Conservation (phyloP, 2,113 vertebrate species). For the Saguinus midas region DNA sequence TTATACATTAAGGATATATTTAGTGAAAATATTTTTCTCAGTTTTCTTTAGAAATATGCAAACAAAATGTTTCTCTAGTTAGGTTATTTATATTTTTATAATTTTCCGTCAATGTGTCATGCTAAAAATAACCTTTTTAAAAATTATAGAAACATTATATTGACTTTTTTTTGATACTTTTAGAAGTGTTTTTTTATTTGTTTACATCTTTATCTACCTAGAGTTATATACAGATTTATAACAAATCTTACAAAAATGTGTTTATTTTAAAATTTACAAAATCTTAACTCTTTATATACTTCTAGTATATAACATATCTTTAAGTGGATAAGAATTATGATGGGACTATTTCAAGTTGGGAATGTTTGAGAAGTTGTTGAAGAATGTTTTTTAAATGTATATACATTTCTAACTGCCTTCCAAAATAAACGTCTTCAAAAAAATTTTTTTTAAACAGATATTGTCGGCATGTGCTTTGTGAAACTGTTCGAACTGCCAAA, state of each 20-base stretch:
- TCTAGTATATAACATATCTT: neutral
- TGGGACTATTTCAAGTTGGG: neutral
- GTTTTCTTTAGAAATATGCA: neutral
- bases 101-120: neutral
- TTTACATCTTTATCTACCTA: neutral
- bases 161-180: conserved; percentile 35
- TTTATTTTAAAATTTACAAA: neutral
- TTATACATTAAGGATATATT: neutral
- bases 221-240: neutral
- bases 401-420: neutral
- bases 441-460: conserved; percentile 85
- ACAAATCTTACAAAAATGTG: too few relatives aligned
- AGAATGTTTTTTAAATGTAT: neutral
- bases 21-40: neutral
- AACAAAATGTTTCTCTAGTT: neutral
- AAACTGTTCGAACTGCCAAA: conserved; percentile 94
- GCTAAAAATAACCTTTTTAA: neutral
- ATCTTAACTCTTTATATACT: neutral
- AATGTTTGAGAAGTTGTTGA: conserved; percentile 31
- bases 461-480: conserved; percentile 93
- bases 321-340: conserved; percentile 1
- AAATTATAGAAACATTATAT: neutral
- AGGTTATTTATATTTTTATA: neutral
- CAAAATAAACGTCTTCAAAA: neutral
- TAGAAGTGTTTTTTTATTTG: conserved; percentile 10